Evolutionary conservation across 2,113 vertebrate species (phyloP).

Genomic region (Machaerirhynchus nigripectus): DNA sequence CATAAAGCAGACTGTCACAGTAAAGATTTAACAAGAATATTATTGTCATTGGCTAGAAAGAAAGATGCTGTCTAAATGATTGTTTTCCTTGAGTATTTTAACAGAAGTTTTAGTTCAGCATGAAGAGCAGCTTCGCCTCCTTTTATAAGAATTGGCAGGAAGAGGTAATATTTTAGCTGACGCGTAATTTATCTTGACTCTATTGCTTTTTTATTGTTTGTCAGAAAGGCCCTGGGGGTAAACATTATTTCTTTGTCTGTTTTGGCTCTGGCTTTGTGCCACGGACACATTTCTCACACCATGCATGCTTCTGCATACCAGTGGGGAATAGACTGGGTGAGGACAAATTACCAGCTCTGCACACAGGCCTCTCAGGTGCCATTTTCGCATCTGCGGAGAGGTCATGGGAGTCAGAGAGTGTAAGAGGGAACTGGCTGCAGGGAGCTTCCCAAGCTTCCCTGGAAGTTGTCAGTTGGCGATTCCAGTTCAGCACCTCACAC

Average conservation of each 20-base stretch:
- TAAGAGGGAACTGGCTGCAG: conserved; percentile 5
- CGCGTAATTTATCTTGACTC: conserved; percentile 79
- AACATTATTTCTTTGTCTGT: conserved; percentile 80
- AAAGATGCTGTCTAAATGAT: conserved; percentile 57
- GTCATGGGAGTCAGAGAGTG: background rate
- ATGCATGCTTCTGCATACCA: conserved; percentile 75
- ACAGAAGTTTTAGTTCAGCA: conserved; percentile 57
- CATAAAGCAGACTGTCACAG: background rate
- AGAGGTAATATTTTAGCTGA: conserved; percentile 77
- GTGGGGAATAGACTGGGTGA: conserved; percentile 54
- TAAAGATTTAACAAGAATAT: conserved; percentile 30
- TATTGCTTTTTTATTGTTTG: conserved; percentile 75
- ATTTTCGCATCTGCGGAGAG: conserved; percentile 49
- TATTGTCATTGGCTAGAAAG: conserved; percentile 30
- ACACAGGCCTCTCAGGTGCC: conserved; percentile 47
- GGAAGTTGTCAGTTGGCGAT: background rate
- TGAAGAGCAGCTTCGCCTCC: conserved; percentile 55
- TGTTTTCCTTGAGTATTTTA: conserved; percentile 66
- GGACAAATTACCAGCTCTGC: conserved; percentile 53
- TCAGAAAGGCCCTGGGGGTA: conserved; percentile 76
- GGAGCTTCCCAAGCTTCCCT: conserved; percentile 17
- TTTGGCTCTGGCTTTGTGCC: conserved; percentile 73
- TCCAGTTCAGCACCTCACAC: conserved; percentile 3
- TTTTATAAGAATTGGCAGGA: conserved; percentile 81
- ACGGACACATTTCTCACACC: conserved; percentile 74